Base-by-base conservation (phyloP, 2,113 vertebrate species). In the Procavia capensis region DNA sequence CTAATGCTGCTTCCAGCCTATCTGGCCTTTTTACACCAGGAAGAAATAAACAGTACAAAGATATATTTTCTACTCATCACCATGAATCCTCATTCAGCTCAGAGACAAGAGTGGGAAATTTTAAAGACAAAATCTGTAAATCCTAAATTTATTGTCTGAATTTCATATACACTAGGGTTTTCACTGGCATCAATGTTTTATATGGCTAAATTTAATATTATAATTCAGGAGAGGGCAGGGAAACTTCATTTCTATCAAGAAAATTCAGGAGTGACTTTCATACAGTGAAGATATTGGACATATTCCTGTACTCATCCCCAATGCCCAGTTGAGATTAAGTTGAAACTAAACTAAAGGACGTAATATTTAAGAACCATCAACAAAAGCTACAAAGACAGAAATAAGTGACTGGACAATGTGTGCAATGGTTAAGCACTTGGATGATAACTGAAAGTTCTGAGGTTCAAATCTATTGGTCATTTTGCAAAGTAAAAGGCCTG, bases 21-120 rank as follows among this genome's bases (percentile, higher is more conserved):
- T 89, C 57, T 43, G 61, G 36, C 94, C 5, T 95, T 96, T 94
- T 76, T 36, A 85, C 43, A 85, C 27, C 20, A 72, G 76, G 25
- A n/a, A 57, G 68, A 63, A 90, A 57, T 61, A 63, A 90, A 47
- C 50, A 81, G 3, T 25, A 70, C 57, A 92, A 88, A 85, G 84
- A 36, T 87, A 76, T 80, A 27, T 72, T 91, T 88, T 84, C 36
- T 61, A 83, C 3, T 16, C 14, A 80, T 43, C 36, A 68, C 29
- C 29, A 88, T n/a, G 57, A 85, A 85, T 84, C 54, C 22, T 36
- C 41, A 25, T 85, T 76, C 25, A 43, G 57, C 50, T 85, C 27
- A 86, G 59, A 90, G 16, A 8, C 43, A 72, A 17, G 17, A 89
- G 85, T 43, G 74, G 64, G 45, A 89, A 81, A 76, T 63, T 95